Evolutionary conservation across 2,888 invertebrate species (phyloP).

Genomic region (Myopa tessellatipennis): DNA sequence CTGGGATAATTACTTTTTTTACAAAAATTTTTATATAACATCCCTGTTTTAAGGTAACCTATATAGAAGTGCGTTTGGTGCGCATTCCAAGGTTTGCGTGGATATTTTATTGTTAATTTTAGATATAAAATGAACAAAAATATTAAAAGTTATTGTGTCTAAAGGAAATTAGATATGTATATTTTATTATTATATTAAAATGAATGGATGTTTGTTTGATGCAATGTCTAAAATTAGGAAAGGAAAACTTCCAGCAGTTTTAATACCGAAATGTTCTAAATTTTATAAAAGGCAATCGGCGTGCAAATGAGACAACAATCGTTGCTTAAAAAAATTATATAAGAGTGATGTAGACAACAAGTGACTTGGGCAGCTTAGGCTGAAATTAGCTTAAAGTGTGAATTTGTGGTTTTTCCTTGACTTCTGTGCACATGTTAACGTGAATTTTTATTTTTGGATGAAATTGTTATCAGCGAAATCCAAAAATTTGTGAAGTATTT

Average conservation of each 20-base stretch:
- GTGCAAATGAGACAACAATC: constrained; percentile 1
- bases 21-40: too few relatives aligned
- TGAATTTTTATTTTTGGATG: neutral
- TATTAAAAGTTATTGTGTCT: constrained; percentile 36
- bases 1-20: too few relatives aligned
- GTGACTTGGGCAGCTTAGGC: constrained; percentile 3
- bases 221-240: neutral
- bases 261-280: neutral
- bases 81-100: constrained; percentile 64
- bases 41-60: constrained; percentile 50
- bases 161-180: neutral
- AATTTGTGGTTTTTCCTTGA: neutral
- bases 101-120: constrained; percentile 42
- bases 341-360: constrained; percentile 21
- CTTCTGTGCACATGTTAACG: neutral
- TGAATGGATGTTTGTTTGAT: neutral
- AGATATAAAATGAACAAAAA: constrained; percentile 31
- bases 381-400: constrained; percentile 32
- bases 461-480: neutral
- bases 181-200: neutral
- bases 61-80: constrained; percentile 64
- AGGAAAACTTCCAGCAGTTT: neutral
- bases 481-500: neutral
- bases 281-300: neutral
- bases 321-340: neutral